phyloP scores from a whole-genome alignment of 2,113 vertebrate genomes.

The Ptychochromis oligacanthus region DNA sequence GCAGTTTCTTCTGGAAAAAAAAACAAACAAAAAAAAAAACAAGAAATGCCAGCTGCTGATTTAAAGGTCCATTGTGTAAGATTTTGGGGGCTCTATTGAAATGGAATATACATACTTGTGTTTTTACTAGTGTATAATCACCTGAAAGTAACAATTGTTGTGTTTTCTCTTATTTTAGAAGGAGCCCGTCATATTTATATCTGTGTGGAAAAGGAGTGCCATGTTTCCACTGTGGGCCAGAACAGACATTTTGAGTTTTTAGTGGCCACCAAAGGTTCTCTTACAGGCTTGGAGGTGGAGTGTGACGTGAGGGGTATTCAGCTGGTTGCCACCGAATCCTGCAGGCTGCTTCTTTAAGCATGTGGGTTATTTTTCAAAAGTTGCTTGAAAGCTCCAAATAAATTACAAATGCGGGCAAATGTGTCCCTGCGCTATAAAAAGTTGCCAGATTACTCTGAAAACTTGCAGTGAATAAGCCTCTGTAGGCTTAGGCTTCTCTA shows the following conservation, averaged over 20 bases:
- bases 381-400: neutral
- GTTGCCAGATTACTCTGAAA: too few species aligned
- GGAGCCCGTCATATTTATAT: neutral
- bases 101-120: neutral
- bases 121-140: neutral
- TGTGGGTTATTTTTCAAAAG: neutral
- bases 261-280: neutral
- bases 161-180: neutral
- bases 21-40: too few species aligned
- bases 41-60: neutral
- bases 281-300: neutral
- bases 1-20: neutral
- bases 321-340: neutral
- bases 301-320: too few species aligned
- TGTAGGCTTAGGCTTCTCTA: too few species aligned
- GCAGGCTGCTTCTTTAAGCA: neutral
- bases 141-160: neutral
- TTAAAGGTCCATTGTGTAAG: neutral
- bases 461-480: too few species aligned
- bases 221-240: neutral
- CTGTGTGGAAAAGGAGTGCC: too few species aligned
- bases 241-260: neutral
- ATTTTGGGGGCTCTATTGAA: neutral
- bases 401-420: neutral
- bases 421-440: neutral